These are phyloP conservation scores for Myotis vivesi DNA, from an alignment of 2,797 vertebrate species.

Conservation along the genomic window DNA sequence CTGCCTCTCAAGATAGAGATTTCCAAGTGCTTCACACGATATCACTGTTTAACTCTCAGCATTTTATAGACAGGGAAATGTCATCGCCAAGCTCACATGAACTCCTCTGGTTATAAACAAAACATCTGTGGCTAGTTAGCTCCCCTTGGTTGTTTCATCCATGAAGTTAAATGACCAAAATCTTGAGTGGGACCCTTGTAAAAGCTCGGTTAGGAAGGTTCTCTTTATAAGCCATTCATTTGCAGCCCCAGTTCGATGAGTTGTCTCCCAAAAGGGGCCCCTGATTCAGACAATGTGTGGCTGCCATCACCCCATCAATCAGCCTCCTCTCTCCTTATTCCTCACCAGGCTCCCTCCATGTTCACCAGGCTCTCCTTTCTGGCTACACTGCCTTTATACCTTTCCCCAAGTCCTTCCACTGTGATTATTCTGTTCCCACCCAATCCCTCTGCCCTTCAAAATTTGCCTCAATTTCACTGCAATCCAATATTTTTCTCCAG, in stretches of 20 bases:
- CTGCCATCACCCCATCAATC: neutral
- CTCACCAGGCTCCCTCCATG: rapidly evolving
- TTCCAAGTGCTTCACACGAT: conserved; percentile 30
- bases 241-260: neutral
- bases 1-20: conserved; percentile 61
- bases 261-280: neutral
- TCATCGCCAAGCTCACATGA: conserved; percentile 39
- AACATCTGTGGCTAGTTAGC: conserved; percentile 56
- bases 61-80: conserved; percentile 62
- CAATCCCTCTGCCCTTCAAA: neutral
- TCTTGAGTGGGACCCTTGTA: neutral
- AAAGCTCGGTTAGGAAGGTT: neutral
- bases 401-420: neutral
- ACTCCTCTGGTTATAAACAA: conserved; percentile 51
- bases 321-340: neutral
- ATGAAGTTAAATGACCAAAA: conserved; percentile 7
- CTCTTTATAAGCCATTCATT: neutral
- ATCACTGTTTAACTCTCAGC: conserved; percentile 55
- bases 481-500: neutral
- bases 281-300: neutral
- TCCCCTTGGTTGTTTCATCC: neutral
- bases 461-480: neutral
- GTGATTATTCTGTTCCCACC: neutral
- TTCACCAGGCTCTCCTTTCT: neutral
- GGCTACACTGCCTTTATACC: neutral